Evolutionary conservation across 1,140 invertebrate species (phyloP), one percentile per base, ranked within the genome.

Genomic region (Papilio dardanus): DNA sequence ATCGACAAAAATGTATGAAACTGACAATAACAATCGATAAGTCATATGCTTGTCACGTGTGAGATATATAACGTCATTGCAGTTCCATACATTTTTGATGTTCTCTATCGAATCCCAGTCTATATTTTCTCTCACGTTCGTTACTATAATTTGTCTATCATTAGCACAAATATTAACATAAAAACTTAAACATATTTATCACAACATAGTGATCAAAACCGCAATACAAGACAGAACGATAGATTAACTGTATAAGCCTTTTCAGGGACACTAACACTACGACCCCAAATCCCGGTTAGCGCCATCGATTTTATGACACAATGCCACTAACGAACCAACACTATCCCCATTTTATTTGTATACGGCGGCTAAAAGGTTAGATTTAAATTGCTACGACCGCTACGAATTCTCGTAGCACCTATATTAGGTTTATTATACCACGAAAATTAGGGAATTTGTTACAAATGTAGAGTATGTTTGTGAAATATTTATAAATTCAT

Each of bases 281-380:
- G 21, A 54, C 21, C 50, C 50, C 50, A 54, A 54, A 54, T 54
- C 50, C 50, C 50, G 50, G 50, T 54, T 54, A 24, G 8, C 50
- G 21, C 50, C 50, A 54, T 54, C 50, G 50, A 54, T 54, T 54
- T 54, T 54, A 54, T 24, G 50, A 54, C 50, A 54, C 19, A 54
- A 54, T 54, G 50, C 50, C 10, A 54, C 50, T 54, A 24, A 54
- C 50, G 50, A 54, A 21, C 50, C 50, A 4, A 54, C 50, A 54
- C 50, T 54, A 54, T 54, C 50, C 8, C 21, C 50, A 54, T 8
- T 24, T 54, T 54, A 21, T 54, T 54, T 54, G 50, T 28, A 54
- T 54, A 54, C 50, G 8, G 50, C 50, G 24, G 50, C 19, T 24
- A 54, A 54, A 8, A 54, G 50, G 50, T 54, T 54, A 54, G 50